A percentile compares a stretch with the other conserved stretches of the same genome.
These are phyloP conservation scores for Ginglymostoma cirratum DNA, from an alignment of 2,113 vertebrate species.

Conservation along the genomic window DNA sequence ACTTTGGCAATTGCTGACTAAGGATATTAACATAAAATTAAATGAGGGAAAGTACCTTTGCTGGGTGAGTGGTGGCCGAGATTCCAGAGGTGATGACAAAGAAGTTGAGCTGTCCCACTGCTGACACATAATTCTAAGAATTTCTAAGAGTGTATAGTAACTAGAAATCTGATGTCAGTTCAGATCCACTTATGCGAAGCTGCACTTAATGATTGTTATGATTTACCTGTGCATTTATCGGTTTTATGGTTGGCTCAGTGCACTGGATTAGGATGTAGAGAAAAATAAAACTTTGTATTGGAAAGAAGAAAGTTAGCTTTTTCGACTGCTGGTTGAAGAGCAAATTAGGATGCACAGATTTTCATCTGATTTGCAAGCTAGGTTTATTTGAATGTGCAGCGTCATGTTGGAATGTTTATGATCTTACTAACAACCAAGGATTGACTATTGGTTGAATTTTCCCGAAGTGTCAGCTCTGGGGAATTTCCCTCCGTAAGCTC, in stretches of 20 bases:
- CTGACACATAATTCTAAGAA: constrained; percentile 10
- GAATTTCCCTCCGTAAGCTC: too few species aligned
- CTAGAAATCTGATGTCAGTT: not conserved
- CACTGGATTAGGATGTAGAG: not conserved
- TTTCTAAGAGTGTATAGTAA: not conserved
- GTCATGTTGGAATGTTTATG: not conserved
- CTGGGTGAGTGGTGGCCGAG: not conserved
- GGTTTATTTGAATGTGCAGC: not conserved
- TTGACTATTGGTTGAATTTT: not conserved
- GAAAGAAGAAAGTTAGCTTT: not conserved
- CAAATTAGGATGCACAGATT: not conserved
- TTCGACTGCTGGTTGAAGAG: not conserved
- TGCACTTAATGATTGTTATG: not conserved
- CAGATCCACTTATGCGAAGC: not conserved
- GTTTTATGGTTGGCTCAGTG: not conserved
- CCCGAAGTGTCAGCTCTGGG: too few species aligned
- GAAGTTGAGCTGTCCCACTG: not conserved
- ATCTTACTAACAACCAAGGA: not conserved
- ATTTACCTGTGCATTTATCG: not conserved
- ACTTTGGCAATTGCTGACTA: not conserved
- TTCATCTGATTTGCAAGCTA: not conserved
- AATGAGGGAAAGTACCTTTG: constrained; percentile 5
- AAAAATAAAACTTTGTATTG: not conserved
- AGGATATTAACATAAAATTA: not conserved
- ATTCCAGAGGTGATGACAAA: not conserved